Conservation (phyloP, 2,797 vertebrate genomes). For the Acipenser transmontanus region DNA sequence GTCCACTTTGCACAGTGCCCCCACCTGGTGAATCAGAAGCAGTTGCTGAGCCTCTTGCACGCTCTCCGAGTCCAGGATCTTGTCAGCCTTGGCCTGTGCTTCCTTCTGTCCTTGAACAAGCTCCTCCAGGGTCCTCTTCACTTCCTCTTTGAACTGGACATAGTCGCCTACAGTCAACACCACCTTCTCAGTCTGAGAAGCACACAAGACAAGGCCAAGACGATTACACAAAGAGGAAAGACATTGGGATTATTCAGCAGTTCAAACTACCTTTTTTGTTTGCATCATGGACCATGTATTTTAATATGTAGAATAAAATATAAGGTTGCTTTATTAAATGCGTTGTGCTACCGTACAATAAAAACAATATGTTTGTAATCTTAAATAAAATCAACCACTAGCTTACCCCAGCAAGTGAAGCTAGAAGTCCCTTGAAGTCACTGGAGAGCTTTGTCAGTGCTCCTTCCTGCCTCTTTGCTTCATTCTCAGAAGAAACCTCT, state of each 20-base stretch:
- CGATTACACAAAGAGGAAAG: constrained; percentile 4
- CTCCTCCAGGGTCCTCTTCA: constrained; percentile 68
- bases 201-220: no score
- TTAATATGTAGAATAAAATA: no score
- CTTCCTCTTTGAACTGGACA: constrained; percentile 72
- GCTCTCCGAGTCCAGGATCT: constrained; percentile 73
- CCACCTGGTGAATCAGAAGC: constrained; percentile 81
- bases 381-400: neutral
- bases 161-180: constrained; percentile 61
- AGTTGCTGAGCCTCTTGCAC: constrained; percentile 78
- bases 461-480: constrained; percentile 68
- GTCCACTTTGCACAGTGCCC: neutral
- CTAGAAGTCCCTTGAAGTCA: constrained; percentile 62
- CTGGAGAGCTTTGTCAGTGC: constrained; percentile 70
- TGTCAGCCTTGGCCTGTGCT: constrained; percentile 65
- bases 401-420: constrained; percentile 71
- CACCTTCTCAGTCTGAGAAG: constrained; percentile 63
- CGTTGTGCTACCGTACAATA: no score
- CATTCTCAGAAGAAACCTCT: constrained; percentile 68
- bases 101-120: constrained; percentile 75
- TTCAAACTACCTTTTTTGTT: no score
- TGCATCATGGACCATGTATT: neutral
- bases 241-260: no score
- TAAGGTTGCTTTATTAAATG: no score
- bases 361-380: no score